phyloP scores from a whole-genome alignment of 2,797 vertebrate species.

The Enteromius treurensis region DNA sequence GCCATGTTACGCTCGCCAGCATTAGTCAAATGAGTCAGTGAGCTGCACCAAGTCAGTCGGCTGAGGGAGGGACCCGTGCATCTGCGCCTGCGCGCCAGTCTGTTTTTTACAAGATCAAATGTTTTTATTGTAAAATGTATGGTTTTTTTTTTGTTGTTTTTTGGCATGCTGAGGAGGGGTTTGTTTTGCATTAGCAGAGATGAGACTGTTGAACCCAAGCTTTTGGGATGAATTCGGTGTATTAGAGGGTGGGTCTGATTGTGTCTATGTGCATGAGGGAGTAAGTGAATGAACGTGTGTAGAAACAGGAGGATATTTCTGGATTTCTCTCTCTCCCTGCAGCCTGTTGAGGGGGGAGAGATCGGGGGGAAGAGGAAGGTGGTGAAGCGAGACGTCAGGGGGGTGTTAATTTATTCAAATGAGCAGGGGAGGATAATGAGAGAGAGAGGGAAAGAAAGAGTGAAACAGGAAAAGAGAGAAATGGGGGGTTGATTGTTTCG shows the following conservation, averaged over 20 bases:
- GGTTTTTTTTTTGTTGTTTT: neutral
- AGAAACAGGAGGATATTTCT: constrained; percentile 59
- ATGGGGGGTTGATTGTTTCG: constrained; percentile 63
- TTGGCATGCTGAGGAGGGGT: neutral
- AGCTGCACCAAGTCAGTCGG: constrained; percentile 52
- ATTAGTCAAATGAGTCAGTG: constrained; percentile 65
- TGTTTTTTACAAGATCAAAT: constrained; percentile 45
- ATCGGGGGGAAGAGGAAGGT: constrained; percentile 53
- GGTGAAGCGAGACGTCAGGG: constrained; percentile 69
- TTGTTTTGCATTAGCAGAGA: constrained; percentile 31
- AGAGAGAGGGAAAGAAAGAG: constrained; percentile 63
- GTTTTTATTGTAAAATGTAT: constrained; percentile 35
- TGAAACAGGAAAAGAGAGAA: constrained; percentile 43
- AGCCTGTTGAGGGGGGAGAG: constrained; percentile 52
- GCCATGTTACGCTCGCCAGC: constrained; percentile 54
- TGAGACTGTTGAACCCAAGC: constrained; percentile 27
- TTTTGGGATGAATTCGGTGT: constrained; percentile 39
- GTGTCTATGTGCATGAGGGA: constrained; percentile 48
- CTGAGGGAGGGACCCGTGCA: constrained; percentile 44
- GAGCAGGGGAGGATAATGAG: constrained; percentile 76
- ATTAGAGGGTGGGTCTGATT: constrained; percentile 34
- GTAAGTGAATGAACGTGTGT: constrained; percentile 58
- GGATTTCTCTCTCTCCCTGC: constrained; percentile 57
- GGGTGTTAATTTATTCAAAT: constrained; percentile 86
- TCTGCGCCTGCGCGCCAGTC: constrained; percentile 55